Evolutionary conservation across 2,113 vertebrate species (phyloP).

Genomic region (Garra rufa): DNA sequence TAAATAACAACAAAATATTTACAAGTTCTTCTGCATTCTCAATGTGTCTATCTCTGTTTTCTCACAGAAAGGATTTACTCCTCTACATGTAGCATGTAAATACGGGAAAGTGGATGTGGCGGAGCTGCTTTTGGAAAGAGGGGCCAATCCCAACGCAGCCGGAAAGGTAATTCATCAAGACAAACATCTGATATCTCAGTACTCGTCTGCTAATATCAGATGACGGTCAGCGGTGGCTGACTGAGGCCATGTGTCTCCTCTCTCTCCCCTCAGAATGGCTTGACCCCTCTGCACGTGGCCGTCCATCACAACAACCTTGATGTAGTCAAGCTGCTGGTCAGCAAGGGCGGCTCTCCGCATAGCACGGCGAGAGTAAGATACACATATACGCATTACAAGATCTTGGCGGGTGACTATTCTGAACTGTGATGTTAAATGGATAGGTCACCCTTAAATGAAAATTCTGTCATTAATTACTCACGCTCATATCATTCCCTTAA

Average conservation of each 20-base stretch:
- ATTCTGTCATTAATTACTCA: too few relatives aligned
- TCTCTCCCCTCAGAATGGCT: conserved; percentile 88
- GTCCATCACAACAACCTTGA: conserved; percentile 98
- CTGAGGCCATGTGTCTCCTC: conserved; percentile 65
- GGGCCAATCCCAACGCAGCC: conserved; percentile 88
- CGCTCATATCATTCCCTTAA: too few relatives aligned
- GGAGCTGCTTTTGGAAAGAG: conserved; percentile 85
- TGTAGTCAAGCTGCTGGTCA: conserved; percentile 91
- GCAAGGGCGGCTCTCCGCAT: conserved; percentile 90
- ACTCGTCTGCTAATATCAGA: conserved; percentile 59
- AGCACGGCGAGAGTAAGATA: conserved; percentile 88
- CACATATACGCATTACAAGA: conserved; percentile 16
- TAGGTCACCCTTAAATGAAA: too few relatives aligned
- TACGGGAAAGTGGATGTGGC: conserved; percentile 91
- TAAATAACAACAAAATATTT: not conserved
- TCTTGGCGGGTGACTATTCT: not conserved
- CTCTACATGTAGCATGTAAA: conserved; percentile 95
- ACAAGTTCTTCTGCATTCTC: conserved; percentile 23
- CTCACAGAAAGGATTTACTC: conserved; percentile 98
- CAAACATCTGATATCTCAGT: conserved; percentile 38
- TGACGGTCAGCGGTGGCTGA: conserved; percentile 18
- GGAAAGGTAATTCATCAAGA: conserved; percentile 84
- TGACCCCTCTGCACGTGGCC: conserved; percentile 95
- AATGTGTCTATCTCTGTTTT: conserved; percentile 46
- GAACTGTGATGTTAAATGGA: not conserved